Evolutionary conservation across 2,888 invertebrate genomes (phyloP).

Genomic region (Dynastes grantii): DNA sequence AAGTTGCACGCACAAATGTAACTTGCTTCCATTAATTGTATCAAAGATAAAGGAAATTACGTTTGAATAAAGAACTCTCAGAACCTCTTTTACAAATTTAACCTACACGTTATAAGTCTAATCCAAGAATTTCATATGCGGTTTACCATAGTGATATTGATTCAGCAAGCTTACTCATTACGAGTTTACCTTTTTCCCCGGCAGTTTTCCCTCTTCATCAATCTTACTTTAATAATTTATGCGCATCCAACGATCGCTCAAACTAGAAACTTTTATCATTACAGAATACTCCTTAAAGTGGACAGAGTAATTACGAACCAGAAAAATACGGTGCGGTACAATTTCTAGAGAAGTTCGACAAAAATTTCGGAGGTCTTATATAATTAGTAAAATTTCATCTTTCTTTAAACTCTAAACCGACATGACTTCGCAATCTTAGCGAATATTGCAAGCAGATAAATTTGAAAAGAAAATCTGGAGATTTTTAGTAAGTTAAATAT

Average conservation of each 20-base stretch:
- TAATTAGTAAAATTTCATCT: slow-evolving; percentile 19
- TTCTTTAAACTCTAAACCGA: slow-evolving; percentile 9
- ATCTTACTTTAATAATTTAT: slow-evolving; percentile 63
- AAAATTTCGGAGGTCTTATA: slow-evolving; percentile 11
- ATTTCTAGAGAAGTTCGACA: slow-evolving; percentile 52
- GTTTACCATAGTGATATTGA: slow-evolving; percentile 44
- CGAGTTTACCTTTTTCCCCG: slow-evolving; percentile 33
- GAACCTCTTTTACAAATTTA: neutral
- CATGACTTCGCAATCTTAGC: neutral
- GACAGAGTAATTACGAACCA: slow-evolving; percentile 58
- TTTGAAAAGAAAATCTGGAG: slow-evolving; percentile 9
- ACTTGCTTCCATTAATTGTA: no score
- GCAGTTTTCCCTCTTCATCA: slow-evolving; percentile 59
- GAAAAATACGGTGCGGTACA: slow-evolving; percentile 53
- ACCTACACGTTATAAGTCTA: slow-evolving; percentile 3
- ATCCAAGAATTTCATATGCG: slow-evolving; percentile 15
- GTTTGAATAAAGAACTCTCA: neutral
- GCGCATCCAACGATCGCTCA: slow-evolving; percentile 58
- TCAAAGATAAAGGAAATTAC: no score
- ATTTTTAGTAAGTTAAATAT: neutral
- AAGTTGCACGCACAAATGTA: no score
- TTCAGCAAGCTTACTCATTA: slow-evolving; percentile 36
- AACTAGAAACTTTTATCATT: slow-evolving; percentile 61
- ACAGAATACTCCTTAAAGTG: slow-evolving; percentile 52
- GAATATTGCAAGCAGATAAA: neutral